phyloP scores from a whole-genome alignment of 1,140 invertebrate genomes.

The Belonocnema kinseyi region DNA sequence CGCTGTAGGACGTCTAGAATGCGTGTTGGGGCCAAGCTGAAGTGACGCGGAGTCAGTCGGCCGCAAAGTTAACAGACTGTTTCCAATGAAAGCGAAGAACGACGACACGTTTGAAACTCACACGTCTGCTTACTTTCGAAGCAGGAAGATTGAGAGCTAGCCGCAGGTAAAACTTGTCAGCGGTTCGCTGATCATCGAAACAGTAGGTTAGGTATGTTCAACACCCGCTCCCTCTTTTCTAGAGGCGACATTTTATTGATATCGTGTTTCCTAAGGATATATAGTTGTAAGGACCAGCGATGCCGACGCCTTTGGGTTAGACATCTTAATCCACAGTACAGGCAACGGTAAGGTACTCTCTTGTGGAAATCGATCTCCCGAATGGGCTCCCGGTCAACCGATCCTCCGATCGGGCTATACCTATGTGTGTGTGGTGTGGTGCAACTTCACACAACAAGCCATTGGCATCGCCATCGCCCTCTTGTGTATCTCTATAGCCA shows the following conservation, averaged over 20 bases:
- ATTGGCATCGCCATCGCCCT: no score
- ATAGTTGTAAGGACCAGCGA: not conserved
- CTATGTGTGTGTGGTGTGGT: not conserved
- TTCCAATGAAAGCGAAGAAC: no score
- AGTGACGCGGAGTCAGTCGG: constrained; percentile 5
- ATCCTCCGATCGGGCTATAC: no score
- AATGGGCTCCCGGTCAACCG: not conserved
- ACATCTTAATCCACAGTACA: constrained; percentile 48
- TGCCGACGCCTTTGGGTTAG: constrained; percentile 32
- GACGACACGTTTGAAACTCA: not conserved
- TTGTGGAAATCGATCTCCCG: constrained; percentile 46
- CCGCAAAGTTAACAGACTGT: not conserved
- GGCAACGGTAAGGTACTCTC: constrained; percentile 23
- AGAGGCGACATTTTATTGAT: constrained; percentile 4
- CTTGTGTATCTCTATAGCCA: constrained; percentile 33
- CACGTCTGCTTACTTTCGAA: no score
- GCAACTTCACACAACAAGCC: constrained; percentile 28
- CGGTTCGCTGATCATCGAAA: constrained; percentile 8
- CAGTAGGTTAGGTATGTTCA: not conserved
- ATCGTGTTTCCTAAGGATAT: not conserved
- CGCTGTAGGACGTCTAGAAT: not conserved
- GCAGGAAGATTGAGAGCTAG: not conserved
- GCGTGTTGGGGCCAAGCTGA: not conserved
- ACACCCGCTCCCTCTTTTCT: not conserved
- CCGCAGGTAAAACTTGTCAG: constrained; percentile 15